Evolutionary conservation across 2,888 invertebrate species (phyloP), one percentile per base, ranked within the genome.

Genomic region (Mesorhabditis sp.): DNA sequence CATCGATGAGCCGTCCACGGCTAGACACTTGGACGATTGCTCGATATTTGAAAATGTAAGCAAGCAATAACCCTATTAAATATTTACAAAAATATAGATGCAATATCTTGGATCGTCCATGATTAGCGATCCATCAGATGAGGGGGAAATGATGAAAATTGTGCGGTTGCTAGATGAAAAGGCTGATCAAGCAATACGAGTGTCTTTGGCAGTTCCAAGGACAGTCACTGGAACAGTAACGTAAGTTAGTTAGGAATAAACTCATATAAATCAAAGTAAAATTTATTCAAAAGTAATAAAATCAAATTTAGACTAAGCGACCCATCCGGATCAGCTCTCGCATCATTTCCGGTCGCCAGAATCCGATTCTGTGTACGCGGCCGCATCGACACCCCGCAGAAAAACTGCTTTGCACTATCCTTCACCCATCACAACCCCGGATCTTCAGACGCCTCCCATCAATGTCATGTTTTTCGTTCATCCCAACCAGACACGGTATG

Each of bases 321-420:
- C 87, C 92, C 92, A 4, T 90, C 91, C 45, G 92, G 93, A 86
- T 89, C 89, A 66, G 92, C 93, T 76, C 93, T 95, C 87, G 91
- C 92, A 0, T 90, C 92, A 4, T 97, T 94, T 86, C 92, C 93
- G 4, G 68, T 85, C 15, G 77, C 77, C 41, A 77, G 81, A 62
- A 83, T 85, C 15, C 77, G 82, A 10, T 94, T 95, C 89, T 97
- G 95, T 88, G 94, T 94, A 5, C 91, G 94, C 66, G 97, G 97
- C 5, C 90, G 91, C 45, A 90, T 91, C 10, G 92, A 91, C 65
- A 91, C 92, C 41, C 89, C 90, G 0, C 95, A 95, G 82, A 75
- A 72, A 4, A 91, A 93, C n/a, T 97, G 97, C 87, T 97, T 97
- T 88, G 96, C 96, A 6, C 96, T 97, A 88, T 96, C 96, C 0